phyloP scores from a whole-genome alignment of 2,888 invertebrate genomes.

The Coenonympha glycerion region DNA sequence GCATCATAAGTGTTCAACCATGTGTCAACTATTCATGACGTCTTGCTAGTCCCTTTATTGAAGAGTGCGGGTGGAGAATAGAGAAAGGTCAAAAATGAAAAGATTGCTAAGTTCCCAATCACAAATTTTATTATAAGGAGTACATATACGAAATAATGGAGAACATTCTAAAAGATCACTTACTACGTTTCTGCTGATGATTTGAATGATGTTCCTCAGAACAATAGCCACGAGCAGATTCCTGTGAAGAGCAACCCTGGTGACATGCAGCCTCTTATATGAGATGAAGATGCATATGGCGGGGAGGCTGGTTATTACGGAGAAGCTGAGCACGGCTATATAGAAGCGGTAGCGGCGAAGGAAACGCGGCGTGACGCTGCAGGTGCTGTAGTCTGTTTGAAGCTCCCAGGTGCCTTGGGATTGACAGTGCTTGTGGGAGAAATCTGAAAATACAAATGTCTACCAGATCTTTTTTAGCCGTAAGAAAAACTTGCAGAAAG shows the following conservation, averaged over 20 bases:
- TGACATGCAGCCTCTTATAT: conserved; percentile 71
- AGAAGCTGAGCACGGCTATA: conserved; percentile 68
- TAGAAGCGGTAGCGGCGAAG: conserved; percentile 71
- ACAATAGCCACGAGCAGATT: conserved; percentile 77
- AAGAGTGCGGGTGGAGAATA: no score
- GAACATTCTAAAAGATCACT: conserved; percentile 29
- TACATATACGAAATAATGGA: no score
- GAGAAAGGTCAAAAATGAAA: no score
- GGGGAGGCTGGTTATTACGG: conserved; percentile 71
- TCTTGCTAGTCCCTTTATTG: no score
- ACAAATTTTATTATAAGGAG: no score
- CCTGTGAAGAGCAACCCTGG: conserved; percentile 75
- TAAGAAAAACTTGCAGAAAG: no score
- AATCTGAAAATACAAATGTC: conserved; percentile 54
- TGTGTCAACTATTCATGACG: no score
- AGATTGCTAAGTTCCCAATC: no score
- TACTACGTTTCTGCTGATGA: conserved; percentile 73
- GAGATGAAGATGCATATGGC: conserved; percentile 75
- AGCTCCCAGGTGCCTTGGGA: conserved; percentile 75
- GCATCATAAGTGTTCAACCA: no score
- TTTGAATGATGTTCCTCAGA: conserved; percentile 74
- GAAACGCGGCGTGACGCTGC: conserved; percentile 73
- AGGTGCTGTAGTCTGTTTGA: conserved; percentile 75
- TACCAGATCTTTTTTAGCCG: neutral
- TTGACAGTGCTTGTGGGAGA: conserved; percentile 74